Evolutionary conservation across 2,888 invertebrate species (phyloP).

Genomic region (Caenorhabditis wallacei): DNA sequence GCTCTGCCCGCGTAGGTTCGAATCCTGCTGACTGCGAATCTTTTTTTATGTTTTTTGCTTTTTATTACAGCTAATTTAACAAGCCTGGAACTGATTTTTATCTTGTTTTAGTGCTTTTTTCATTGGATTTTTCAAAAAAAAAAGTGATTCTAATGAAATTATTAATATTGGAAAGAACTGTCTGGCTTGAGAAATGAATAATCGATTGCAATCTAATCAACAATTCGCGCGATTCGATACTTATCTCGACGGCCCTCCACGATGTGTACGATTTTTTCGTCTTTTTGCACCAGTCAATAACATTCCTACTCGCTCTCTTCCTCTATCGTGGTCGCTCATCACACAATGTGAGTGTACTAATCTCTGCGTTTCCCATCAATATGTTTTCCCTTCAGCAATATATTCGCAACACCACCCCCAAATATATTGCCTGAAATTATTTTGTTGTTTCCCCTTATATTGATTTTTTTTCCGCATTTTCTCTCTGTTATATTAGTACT

Average conservation of each 20-base stretch:
- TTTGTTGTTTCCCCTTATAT: not conserved
- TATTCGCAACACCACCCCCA: not conserved
- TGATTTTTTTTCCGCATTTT: not conserved
- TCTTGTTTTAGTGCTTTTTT: no score
- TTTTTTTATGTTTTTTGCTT: constrained; percentile 12
- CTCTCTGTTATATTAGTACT: no score
- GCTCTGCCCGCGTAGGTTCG: constrained; percentile 77
- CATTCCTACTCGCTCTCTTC: not conserved
- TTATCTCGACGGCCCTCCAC: not conserved
- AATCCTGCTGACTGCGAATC: constrained; percentile 72
- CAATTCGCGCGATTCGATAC: not conserved
- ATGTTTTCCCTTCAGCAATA: not conserved
- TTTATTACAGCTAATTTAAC: not conserved
- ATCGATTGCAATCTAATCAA: not conserved
- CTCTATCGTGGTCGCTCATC: constrained; percentile 8
- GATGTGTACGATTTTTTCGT: constrained; percentile 8
- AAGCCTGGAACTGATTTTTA: no score
- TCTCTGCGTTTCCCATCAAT: constrained; percentile 10
- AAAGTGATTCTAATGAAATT: no score
- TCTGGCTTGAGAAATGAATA: no score
- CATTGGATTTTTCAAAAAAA: no score
- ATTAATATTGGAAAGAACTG: no score
- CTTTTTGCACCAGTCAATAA: constrained; percentile 2
- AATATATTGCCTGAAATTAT: constrained; percentile 7
- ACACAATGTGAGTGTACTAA: not conserved